Conservation (phyloP, 2,888 invertebrate species). For the Himalopsyche tibetana region DNA sequence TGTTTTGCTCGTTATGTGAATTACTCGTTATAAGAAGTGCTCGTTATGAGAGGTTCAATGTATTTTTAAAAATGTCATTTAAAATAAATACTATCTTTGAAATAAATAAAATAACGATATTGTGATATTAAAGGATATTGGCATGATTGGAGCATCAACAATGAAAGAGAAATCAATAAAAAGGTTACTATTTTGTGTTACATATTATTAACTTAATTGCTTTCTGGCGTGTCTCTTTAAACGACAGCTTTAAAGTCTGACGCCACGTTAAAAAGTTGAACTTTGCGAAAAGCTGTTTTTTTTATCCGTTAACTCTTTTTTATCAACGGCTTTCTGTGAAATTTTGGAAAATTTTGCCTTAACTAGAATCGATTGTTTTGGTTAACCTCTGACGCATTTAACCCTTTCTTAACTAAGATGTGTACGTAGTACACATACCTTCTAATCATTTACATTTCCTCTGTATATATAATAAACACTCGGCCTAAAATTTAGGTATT, state of each 20-base stretch:
- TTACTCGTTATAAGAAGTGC: too few relatives aligned
- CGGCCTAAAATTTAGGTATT: too few relatives aligned
- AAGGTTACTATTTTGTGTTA: background rate
- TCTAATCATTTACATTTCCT: too few relatives aligned
- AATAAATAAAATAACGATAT: too few relatives aligned
- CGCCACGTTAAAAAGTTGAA: background rate
- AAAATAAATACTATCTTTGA: too few relatives aligned
- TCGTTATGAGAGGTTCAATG: too few relatives aligned
- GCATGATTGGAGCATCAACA: background rate
- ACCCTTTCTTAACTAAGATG: too few relatives aligned
- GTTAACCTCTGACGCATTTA: background rate
- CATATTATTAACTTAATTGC: background rate
- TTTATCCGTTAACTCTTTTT: background rate
- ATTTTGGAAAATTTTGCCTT: background rate
- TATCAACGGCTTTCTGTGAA: constrained; percentile 4
- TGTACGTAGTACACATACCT: too few relatives aligned
- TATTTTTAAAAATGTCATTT: too few relatives aligned
- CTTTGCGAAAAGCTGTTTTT: background rate
- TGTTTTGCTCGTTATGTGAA: too few relatives aligned
- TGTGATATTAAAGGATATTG: too few relatives aligned
- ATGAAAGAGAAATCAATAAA: constrained; percentile 16
- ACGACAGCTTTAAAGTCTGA: constrained; percentile 8
- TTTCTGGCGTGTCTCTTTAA: background rate
- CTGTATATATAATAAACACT: too few relatives aligned
- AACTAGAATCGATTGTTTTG: background rate